phyloP scores from a whole-genome alignment of 2,888 invertebrate genomes.

The Cryptocheilus praepositus region DNA sequence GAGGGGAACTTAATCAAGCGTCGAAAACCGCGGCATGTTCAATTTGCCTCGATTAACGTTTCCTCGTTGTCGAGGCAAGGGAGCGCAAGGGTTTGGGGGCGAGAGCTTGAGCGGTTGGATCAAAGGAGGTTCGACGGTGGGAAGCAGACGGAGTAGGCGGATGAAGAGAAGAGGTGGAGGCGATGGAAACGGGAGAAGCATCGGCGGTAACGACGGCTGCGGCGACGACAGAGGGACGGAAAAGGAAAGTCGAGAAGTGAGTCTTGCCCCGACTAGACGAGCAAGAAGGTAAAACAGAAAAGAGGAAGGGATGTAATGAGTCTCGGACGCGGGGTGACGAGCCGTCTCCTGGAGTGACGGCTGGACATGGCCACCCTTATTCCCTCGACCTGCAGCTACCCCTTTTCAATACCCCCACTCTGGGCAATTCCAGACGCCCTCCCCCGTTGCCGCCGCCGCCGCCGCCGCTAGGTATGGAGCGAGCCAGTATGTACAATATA shows the following conservation, averaged over 20 bases:
- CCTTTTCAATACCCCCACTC: slow-evolving; percentile 33
- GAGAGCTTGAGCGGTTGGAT: slow-evolving; percentile 16
- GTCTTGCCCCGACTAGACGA: not conserved
- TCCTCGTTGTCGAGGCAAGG: slow-evolving; percentile 34
- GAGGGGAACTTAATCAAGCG: slow-evolving; percentile 51
- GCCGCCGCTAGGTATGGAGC: slow-evolving; percentile 28
- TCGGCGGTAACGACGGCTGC: not conserved
- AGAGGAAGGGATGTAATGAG: slow-evolving; percentile 54
- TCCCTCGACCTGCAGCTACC: slow-evolving; percentile 21
- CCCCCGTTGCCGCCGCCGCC: too few species aligned
- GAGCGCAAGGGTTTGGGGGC: not conserved
- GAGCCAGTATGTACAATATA: slow-evolving; percentile 33
- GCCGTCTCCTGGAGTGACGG: slow-evolving; percentile 60
- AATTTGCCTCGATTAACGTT: slow-evolving; percentile 58
- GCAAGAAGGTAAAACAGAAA: slow-evolving; percentile 24
- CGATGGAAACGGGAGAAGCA: not conserved
- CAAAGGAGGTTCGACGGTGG: not conserved
- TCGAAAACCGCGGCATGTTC: slow-evolving; percentile 51
- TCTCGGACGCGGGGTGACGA: slow-evolving; percentile 60
- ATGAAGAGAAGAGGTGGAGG: slow-evolving; percentile 1
- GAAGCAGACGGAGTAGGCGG: slow-evolving; percentile 10
- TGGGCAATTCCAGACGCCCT: slow-evolving; percentile 34
- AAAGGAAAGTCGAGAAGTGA: not conserved
- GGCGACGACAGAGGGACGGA: not conserved
- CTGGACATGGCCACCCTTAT: slow-evolving; percentile 45